Evolutionary conservation across 2,888 invertebrate species (phyloP).

Genomic region (Drosophila dives): DNA sequence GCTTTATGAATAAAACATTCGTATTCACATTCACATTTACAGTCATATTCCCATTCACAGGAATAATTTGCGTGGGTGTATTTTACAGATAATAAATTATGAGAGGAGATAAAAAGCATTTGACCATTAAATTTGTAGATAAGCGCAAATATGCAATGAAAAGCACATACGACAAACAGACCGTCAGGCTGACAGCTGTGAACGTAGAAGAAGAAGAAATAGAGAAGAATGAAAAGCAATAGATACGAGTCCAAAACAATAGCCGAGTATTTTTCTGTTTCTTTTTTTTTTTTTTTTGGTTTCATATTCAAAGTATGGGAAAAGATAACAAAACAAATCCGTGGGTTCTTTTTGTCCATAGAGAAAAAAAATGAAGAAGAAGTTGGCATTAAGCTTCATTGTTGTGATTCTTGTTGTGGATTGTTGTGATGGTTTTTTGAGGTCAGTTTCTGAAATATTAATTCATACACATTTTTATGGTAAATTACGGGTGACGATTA

Average conservation of each 20-base stretch:
- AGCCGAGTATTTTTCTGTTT: conserved; percentile 15
- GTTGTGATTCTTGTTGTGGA: conserved; percentile 39
- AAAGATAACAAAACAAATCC: conserved; percentile 59
- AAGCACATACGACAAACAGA: conserved; percentile 24
- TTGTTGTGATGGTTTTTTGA: conserved; percentile 42
- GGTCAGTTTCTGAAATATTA: conserved; percentile 28
- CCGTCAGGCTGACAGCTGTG: background rate
- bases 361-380: conserved; percentile 7
- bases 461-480: conserved; percentile 20
- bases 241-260: conserved; percentile 44
- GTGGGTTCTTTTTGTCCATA: conserved; percentile 50
- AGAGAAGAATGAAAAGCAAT: conserved; percentile 27
- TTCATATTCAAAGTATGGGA: conserved; percentile 52
- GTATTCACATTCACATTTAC: conserved; percentile 46
- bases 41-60: conserved; percentile 19
- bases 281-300: conserved; percentile 12
- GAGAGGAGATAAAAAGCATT: conserved; percentile 65
- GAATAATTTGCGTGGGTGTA: conserved; percentile 67
- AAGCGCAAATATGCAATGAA: conserved; percentile 59
- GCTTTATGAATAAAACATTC: conserved; percentile 42
- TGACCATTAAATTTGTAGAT: conserved; percentile 65
- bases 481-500: conserved; percentile 33
- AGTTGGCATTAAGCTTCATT: conserved; percentile 36
- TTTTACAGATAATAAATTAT: conserved; percentile 70
- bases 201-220: conserved; percentile 3